A percentile compares a stretch with the other conserved stretches of the same genome.
These are phyloP conservation scores for Allygus modestus DNA, from an alignment of 2,888 invertebrate species.

Conservation along the genomic window DNA sequence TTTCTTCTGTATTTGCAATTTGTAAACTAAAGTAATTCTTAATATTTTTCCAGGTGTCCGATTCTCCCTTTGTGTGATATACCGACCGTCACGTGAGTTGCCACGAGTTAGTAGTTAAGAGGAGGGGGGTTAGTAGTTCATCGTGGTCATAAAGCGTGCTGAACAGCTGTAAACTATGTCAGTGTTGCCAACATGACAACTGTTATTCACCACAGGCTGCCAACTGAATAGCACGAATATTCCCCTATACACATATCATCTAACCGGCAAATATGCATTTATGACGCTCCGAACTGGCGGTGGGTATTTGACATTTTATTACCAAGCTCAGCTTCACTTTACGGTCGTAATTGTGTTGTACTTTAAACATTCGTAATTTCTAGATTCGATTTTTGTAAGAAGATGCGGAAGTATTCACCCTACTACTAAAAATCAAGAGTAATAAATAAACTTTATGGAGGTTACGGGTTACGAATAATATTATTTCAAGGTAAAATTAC, in stretches of 20 bases:
- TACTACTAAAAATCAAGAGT: too few relatives aligned
- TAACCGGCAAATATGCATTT: background rate
- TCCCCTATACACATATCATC: background rate
- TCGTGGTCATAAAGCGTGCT: conserved; percentile 8
- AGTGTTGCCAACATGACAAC: conserved; percentile 28
- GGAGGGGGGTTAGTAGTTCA: conserved; percentile 10
- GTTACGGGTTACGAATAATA: too few relatives aligned
- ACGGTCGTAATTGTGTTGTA: too few relatives aligned
- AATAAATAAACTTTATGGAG: too few relatives aligned
- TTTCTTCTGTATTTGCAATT: too few relatives aligned
- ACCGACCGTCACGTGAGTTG: background rate
- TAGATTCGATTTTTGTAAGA: too few relatives aligned
- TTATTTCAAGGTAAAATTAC: too few relatives aligned
- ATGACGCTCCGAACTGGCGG: background rate
- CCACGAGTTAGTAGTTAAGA: conserved; percentile 20
- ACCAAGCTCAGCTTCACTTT: background rate
- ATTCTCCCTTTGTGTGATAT: background rate
- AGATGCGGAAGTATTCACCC: too few relatives aligned
- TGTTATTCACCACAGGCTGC: conserved; percentile 24
- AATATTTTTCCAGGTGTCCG: background rate
- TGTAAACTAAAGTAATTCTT: background rate
- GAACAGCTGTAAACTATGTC: conserved; percentile 21
- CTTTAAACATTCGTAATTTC: too few relatives aligned
- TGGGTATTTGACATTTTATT: background rate
- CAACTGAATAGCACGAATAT: conserved; percentile 24